Evolutionary conservation across 2,113 vertebrate species (phyloP).

Genomic region (Sardina pilchardus): DNA sequence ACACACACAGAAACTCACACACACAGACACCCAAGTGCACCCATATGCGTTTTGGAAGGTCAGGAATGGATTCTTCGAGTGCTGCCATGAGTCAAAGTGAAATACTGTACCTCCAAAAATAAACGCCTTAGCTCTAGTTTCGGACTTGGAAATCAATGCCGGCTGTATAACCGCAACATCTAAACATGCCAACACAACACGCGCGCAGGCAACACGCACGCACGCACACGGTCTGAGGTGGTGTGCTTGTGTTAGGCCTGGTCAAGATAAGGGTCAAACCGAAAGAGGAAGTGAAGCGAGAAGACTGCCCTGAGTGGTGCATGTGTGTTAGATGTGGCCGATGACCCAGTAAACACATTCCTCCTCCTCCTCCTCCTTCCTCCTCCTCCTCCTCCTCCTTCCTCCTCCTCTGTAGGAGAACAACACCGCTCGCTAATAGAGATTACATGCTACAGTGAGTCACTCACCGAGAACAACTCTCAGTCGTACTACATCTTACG

Average conservation of each 20-base stretch:
- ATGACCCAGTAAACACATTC: not conserved
- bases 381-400: not conserved
- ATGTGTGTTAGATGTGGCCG: not conserved
- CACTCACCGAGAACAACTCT: not conserved
- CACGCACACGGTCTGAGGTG: not conserved
- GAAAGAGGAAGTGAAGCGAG: not conserved
- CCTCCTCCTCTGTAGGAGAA: not conserved
- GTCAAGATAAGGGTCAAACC: not conserved
- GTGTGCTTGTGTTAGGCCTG: not conserved
- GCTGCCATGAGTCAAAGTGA: slow-evolving; percentile 14
- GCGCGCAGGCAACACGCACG: too few relatives aligned
- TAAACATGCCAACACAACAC: not conserved
- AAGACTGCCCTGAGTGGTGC: not conserved
- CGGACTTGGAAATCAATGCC: slow-evolving; percentile 7
- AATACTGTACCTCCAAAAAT: slow-evolving; percentile 37
- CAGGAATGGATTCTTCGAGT: slow-evolving; percentile 23
- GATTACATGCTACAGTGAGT: not conserved
- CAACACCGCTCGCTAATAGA: not conserved
- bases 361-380: not conserved
- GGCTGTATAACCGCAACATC: not conserved
- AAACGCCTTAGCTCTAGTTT: slow-evolving; percentile 10
- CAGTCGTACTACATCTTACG: not conserved
- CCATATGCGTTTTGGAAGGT: slow-evolving; percentile 7
- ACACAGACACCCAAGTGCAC: not conserved
- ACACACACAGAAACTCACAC: not conserved